Base-by-base conservation (phyloP, 1,140 invertebrate species). In the Argopecten irradians region DNA sequence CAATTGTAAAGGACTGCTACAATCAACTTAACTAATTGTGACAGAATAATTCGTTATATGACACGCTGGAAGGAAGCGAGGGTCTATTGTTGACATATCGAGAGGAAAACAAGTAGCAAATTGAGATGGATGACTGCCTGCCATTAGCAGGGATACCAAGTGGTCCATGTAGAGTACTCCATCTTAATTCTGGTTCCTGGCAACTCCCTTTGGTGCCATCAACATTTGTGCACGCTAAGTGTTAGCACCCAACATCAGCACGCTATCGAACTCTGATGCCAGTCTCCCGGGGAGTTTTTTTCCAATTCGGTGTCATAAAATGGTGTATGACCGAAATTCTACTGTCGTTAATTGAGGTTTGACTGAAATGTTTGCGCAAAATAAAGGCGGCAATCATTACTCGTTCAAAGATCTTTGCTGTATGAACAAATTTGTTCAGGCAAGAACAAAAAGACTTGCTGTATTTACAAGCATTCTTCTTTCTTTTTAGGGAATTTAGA, bases 131-230 rank as follows among this genome's bases (percentile, higher is more conserved):
- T 71, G 7, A 71, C 28, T n/a, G 55, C 55, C 55, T 28, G n/a
- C 55, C 55, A 71, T 71, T 71, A 71, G 13, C n/a, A 71, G 55
- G 1, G 55, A n/a, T 71, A 71, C 14, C 55, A 11, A n/a, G 22
- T 71, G n/a, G 55, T 71, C 55, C n/a, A 22, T 71, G 55, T n/a
- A 71, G 55, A 71, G 55, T n/a, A 71, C 55, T 71, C 55, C 22
- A 71, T 71, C 55, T 71, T 71, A 71, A 71, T 71, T 71, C 55
- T 71, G 55, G n/a, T 71, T 28, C 55, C n/a, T 71, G 55, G 5
- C 43, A 8, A 5, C 11, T n/a, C n/a, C 55, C 28, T n/a, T 11
- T 16, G 55, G 55, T 71, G 8, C 55, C 55, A 71, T 71, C n/a
- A 71, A 71, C 22, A 28, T 22, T 3, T 1, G 1, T 11, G n/a